Base-by-base conservation (phyloP, 2,888 invertebrate genomes). In the Pemphredon lugubris region DNA sequence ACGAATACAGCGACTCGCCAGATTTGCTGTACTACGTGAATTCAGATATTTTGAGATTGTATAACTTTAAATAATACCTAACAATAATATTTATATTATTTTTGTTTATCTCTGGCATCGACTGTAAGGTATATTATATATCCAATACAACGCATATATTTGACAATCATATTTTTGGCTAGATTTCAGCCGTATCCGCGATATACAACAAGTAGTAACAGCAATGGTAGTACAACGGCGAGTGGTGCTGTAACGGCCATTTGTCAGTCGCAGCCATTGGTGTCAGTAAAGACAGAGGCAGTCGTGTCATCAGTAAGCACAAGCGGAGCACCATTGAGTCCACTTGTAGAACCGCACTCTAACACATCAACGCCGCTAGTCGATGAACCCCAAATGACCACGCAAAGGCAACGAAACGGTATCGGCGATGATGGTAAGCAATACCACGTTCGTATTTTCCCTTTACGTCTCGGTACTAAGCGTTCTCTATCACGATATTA, bases 291-390 rank as follows among this genome's bases (percentile, higher is more conserved):
- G 83, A 85, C 84, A 32, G 86, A 88, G 74, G 78, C 88, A 59
- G 83, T 86, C 55, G 84, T 86, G 55, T 87, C 88, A 51, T 85
- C 88, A 14, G 88, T 86, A 42, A 89, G 87, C 58, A 86, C 89
- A 34, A 88, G 87, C 18, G 89, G 88, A 65, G 91, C 93, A 58
- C 91, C 93, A 48, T 91, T 93, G 82, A 92, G 92, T 79, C 92
- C 92, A 26, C 84, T 87, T 23, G 84, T 87, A 63, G 94, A 94
- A 88, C 92, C 94, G 47, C 94, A 94, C 90, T 94, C 94, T 65
- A 92, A 93, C 87, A 91, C 93, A 3, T 93, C 93, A 76, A 93
- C 93, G 66, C 93, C 93, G 69, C 90, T 93, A 68, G 93, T 92
- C 53, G 92, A 93, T 86, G 93, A 93, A 85, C 89, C 87, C 0